Conservation (phyloP, 2,888 invertebrate species). For the Drosophila multiciliata region DNA sequence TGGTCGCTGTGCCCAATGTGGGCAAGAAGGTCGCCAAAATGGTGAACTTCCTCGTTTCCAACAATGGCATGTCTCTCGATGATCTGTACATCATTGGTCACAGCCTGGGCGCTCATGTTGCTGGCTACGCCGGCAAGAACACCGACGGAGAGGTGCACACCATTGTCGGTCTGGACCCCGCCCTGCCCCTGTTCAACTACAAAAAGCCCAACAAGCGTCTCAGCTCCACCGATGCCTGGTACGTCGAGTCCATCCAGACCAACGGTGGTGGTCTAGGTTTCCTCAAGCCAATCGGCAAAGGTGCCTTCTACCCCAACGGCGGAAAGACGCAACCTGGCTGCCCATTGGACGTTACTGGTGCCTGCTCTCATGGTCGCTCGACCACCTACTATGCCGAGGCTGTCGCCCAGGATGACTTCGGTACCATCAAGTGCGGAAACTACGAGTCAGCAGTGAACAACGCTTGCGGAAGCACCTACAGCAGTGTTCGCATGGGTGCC, state of each 20-base stretch:
- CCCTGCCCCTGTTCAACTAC: constrained; percentile 79
- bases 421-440: constrained; percentile 71
- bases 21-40: constrained; percentile 77
- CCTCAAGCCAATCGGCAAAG: constrained; percentile 83
- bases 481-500: constrained; percentile 79
- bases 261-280: constrained; percentile 82
- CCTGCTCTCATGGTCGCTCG: constrained; percentile 85
- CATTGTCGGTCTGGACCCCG: constrained; percentile 86
- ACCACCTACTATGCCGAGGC: constrained; percentile 85
- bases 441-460: constrained; percentile 69
- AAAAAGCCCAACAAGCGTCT: constrained; percentile 73
- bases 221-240: constrained; percentile 73
- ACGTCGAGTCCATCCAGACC: constrained; percentile 83
- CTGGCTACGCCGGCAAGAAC: constrained; percentile 87
- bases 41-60: constrained; percentile 84
- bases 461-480: constrained; percentile 69
- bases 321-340: constrained; percentile 86
- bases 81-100: constrained; percentile 86
- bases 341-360: constrained; percentile 82
- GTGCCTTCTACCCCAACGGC: constrained; percentile 86
- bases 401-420: constrained; percentile 77
- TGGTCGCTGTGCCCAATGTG: constrained; percentile 82
- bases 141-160: constrained; percentile 86
- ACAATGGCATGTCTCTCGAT: constrained; percentile 85
- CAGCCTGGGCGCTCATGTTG: constrained; percentile 87